Percentiles rank a stretch among this genome's conserved stretches.
Evolutionary conservation across 2,888 invertebrate species (phyloP).

Genomic region (Neoascia interrupta): DNA sequence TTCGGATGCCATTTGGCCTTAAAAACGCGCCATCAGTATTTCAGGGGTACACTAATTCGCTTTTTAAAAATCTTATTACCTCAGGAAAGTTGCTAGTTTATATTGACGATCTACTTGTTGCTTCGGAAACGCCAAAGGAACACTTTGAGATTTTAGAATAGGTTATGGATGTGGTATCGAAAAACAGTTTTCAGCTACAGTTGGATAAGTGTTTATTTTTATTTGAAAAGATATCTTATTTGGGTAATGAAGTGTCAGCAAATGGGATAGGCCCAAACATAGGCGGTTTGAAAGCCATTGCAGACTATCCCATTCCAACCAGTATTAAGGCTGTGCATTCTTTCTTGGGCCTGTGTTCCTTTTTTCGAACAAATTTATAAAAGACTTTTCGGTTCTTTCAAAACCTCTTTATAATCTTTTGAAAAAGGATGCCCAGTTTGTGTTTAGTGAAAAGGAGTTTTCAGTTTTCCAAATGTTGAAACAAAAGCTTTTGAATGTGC

Average conservation of each 20-base stretch:
- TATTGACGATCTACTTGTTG: conserved; percentile 71
- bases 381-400: conserved; percentile 68
- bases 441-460: conserved; percentile 27
- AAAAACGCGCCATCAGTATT: conserved; percentile 4
- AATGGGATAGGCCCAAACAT: conserved; percentile 24
- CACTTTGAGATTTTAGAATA: conserved; percentile 16
- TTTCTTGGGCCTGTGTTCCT: conserved; percentile 39
- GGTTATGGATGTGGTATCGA: conserved; percentile 54
- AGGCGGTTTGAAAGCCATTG: not conserved
- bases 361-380: conserved; percentile 71
- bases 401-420: conserved; percentile 72
- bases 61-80: conserved; percentile 7
- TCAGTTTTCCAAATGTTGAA: conserved; percentile 43
- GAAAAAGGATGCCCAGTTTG: conserved; percentile 33
- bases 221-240: conserved; percentile 6
- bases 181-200: conserved; percentile 48
- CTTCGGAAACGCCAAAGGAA: conserved; percentile 56
- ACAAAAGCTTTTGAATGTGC: conserved; percentile 41
- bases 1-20: conserved; percentile 15
- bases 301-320: conserved; percentile 49
- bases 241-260: conserved; percentile 15
- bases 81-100: conserved; percentile 64
- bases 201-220: conserved; percentile 70
- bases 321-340: conserved; percentile 65
- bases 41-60: conserved; percentile 15